Base-by-base conservation (phyloP, 2,113 vertebrate species). In the Camelus bactrianus region DNA sequence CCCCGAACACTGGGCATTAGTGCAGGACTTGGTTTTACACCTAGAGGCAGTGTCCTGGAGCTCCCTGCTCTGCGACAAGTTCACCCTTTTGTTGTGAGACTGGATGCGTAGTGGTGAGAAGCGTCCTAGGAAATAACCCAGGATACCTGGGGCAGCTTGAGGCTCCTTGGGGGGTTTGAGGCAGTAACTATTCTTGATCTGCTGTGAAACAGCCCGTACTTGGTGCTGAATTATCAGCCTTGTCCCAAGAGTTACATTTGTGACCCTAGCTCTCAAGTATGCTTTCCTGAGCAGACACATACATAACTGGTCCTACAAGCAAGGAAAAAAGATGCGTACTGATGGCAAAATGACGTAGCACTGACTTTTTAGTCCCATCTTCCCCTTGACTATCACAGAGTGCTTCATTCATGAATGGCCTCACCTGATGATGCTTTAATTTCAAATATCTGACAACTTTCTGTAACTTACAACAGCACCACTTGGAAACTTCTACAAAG, bases 371-470 rank as follows among this genome's bases (percentile, higher is more conserved):
- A 81, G 64, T 88, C 77, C 70, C 35, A 48, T 64, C 92, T 77
- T 97, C 80, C 54, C 84, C 80, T 52, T 92, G 69, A 20, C 30
- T 17, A 19, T 80, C 46, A 65, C 35, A 76, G 75, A 88, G 42
- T 19, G 5, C 48, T 81, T 95, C 56, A 89, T 96, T 95, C 58
- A 48, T 76, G 28, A 93, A 84, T 60, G 60, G 26, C 32, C 35
- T 85, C n/a, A 67, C 15, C 54, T 67, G 48, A 80, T 85, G 72
- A 96, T 62, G n/a, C 77, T 96, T 94, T 96, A 69, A 88, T 93
- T 97, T 76, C 90, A 89, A 95, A 58, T 79, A 92, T 70, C 92
- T 92, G 91, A 50, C 6, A 46, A 19, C 64, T 76, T 76, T 76
- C 84, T 70, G 11, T 89, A 92, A 76, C 38, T 69, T 65, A 69